These are phyloP conservation scores for Eustalomyia histrio DNA, from an alignment of 2,888 invertebrate genomes.

Conservation along the genomic window DNA sequence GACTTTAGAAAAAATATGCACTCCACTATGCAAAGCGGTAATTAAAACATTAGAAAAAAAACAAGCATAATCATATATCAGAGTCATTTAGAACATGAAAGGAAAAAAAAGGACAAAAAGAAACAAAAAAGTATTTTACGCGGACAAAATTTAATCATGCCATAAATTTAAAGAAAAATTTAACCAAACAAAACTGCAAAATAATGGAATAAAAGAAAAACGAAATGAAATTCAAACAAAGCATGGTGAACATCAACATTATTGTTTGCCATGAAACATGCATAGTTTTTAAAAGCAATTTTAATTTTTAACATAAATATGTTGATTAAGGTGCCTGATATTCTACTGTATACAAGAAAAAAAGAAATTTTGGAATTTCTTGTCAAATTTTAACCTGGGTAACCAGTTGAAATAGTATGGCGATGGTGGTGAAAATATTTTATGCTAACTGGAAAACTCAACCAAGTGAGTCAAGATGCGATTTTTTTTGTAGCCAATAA, in stretches of 20 bases:
- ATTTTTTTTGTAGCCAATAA: no score
- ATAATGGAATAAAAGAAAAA: slow-evolving; percentile 14
- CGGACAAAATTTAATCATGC: slow-evolving; percentile 42
- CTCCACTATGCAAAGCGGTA: slow-evolving; percentile 48
- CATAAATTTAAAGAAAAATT: slow-evolving; percentile 45
- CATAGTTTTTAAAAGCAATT: slow-evolving; percentile 23
- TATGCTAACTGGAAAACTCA: no score
- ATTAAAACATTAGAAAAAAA: slow-evolving; percentile 54
- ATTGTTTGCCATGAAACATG: slow-evolving; percentile 35
- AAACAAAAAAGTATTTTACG: slow-evolving; percentile 29
- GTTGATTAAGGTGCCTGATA: no score
- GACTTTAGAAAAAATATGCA: slow-evolving; percentile 34
- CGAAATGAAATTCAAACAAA: slow-evolving; percentile 24
- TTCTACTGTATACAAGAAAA: no score
- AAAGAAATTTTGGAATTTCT: no score
- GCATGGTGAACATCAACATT: slow-evolving; percentile 50
- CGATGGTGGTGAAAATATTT: no score
- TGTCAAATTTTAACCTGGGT: no score
- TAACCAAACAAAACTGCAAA: slow-evolving; percentile 15
- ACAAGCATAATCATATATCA: slow-evolving; percentile 45
- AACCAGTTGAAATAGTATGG: no score
- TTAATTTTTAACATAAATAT: not conserved
- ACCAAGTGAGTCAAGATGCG: no score
- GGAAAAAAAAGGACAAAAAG: slow-evolving; percentile 15
- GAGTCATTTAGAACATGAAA: slow-evolving; percentile 23